Evolutionary conservation across 2,888 invertebrate species (phyloP).

Genomic region (Drosophila kambysellisi): DNA sequence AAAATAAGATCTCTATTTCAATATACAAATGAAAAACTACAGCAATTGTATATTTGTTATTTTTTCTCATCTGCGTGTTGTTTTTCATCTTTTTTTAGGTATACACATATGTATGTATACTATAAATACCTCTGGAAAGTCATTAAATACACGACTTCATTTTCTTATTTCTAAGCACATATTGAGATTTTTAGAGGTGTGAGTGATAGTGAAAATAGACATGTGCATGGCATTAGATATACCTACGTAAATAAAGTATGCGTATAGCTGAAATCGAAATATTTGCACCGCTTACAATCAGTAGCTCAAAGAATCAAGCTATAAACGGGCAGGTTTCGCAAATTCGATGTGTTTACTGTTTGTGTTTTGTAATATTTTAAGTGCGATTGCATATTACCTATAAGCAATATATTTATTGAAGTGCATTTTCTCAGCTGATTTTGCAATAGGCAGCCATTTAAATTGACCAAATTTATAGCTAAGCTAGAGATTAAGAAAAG

Average conservation of each 20-base stretch:
- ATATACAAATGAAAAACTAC: not conserved
- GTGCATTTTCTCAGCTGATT: slow-evolving; percentile 1
- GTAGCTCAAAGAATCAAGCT: slow-evolving; percentile 3
- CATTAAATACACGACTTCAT: slow-evolving; percentile 26
- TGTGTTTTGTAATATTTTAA: not conserved
- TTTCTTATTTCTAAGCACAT: slow-evolving; percentile 2
- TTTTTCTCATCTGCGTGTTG: not conserved
- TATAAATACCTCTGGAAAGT: slow-evolving; percentile 13
- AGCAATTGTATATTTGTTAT: not conserved
- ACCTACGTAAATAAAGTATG: not conserved
- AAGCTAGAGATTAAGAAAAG: not conserved
- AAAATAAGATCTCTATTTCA: not conserved
- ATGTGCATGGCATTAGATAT: not conserved
- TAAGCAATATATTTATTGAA: not conserved
- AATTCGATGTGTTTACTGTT: not conserved
- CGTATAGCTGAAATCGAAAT: not conserved
- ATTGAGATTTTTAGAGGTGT: not conserved
- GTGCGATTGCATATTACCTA: not conserved
- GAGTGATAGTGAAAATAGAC: not conserved
- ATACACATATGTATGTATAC: slow-evolving; percentile 9
- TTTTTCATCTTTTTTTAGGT: not conserved
- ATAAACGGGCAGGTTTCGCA: not conserved
- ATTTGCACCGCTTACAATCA: not conserved
- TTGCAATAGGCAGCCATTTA: too few species aligned
- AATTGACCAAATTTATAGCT: not conserved